Percentiles rank a stretch among this genome's conserved stretches.
phyloP scores from a whole-genome alignment of 2,797 vertebrate genomes.

The Phrynocephalus vlangalii region DNA sequence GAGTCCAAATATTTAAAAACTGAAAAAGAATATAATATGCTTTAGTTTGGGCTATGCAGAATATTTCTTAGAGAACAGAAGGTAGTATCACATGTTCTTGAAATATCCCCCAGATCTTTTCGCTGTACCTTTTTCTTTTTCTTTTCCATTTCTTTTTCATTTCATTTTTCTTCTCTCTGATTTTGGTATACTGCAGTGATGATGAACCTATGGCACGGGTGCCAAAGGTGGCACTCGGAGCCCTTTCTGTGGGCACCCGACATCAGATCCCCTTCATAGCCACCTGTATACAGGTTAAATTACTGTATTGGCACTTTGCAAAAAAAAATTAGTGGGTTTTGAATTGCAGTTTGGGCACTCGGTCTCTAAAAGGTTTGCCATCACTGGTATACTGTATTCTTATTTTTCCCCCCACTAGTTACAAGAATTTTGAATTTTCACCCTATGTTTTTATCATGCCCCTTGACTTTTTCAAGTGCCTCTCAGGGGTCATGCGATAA shows the following conservation, averaged over 20 bases:
- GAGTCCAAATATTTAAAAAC: neutral
- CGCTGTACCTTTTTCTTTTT: neutral
- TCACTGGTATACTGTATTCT: neutral
- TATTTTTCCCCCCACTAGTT: neutral
- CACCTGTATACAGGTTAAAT: no score
- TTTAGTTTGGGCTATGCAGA: neutral
- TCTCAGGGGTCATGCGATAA: neutral
- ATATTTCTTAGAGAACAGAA: neutral
- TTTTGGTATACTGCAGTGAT: neutral
- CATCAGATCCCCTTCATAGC: no score
- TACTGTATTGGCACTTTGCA: no score
- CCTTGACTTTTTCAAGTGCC: neutral
- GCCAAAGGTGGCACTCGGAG: no score
- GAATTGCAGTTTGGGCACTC: no score
- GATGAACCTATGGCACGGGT: no score
- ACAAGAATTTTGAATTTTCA: neutral
- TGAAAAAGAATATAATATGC: neutral
- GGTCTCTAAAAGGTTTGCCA: no score
- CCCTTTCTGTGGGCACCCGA: no score
- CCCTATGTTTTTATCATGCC: neutral
- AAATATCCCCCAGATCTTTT: neutral
- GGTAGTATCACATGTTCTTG: neutral
- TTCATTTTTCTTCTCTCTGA: no score
- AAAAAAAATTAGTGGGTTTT: no score
- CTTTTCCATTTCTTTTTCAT: neutral